Evolutionary conservation across 2,888 invertebrate genomes (phyloP).

Genomic region (Dolichopus griseipennis): DNA sequence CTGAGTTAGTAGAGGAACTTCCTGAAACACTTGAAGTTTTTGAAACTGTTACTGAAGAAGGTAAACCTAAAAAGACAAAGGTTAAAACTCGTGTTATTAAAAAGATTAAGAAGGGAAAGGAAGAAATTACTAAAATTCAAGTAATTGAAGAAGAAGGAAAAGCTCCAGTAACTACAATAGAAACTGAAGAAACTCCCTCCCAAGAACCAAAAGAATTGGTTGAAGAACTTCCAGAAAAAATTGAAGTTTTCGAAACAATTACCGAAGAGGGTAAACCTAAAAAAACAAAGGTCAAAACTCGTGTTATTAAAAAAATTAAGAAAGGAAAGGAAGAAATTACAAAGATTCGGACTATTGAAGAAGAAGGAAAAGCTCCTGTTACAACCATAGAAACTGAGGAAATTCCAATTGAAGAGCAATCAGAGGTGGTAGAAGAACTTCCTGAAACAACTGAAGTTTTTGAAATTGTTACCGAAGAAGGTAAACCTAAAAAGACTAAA

Average conservation of each 20-base stretch:
- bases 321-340: conserved; percentile 28
- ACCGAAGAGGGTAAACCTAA: conserved; percentile 33
- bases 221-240: conserved; percentile 27
- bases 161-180: conserved; percentile 32
- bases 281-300: conserved; percentile 33
- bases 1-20: conserved; percentile 35
- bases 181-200: conserved; percentile 22
- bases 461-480: conserved; percentile 34
- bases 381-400: conserved; percentile 28
- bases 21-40: conserved; percentile 27
- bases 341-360: conserved; percentile 32
- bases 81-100: conserved; percentile 30
- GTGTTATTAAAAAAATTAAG: conserved; percentile 26
- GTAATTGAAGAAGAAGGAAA: conserved; percentile 35
- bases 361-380: conserved; percentile 30
- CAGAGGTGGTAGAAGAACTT: conserved; percentile 23
- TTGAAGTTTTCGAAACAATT: conserved; percentile 24
- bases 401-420: conserved; percentile 24
- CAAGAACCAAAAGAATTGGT: conserved; percentile 24
- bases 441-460: conserved; percentile 29
- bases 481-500: conserved; percentile 27
- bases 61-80: conserved; percentile 29
- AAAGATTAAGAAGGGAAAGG: conserved; percentile 31
- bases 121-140: conserved; percentile 34
- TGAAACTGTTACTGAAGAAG: conserved; percentile 35